Base-by-base conservation (phyloP, 2,113 vertebrate genomes). In the Chamaetylas fuelleborni region DNA sequence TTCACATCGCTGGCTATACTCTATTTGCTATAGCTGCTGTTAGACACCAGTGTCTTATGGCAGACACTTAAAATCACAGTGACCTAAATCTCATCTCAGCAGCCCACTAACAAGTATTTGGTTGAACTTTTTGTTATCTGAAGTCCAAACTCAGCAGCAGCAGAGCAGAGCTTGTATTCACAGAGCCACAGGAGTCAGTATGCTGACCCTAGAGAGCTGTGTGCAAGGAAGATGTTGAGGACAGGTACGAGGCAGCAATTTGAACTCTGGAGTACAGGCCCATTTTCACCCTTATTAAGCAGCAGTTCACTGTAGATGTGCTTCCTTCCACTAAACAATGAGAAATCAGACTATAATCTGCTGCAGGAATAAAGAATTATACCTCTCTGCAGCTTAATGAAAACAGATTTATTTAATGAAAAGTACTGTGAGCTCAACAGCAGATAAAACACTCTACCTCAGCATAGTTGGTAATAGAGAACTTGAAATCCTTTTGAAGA, bases 181-280 rank as follows among this genome's bases (percentile, higher is more conserved):
- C 0, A 1, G 31, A 31, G 25, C 22, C 19, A 10, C 1, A 5
- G 19, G 36, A 73, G n/a, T 31, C 54, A 86, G 18, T 11, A 14
- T 36, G 50, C 29, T 81, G 58, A 62, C 4, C 14, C 19, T 11
- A 12, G 23, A 16, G 11, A 48, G 29, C 4, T 83, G 25, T 36
- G 28, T 38, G 33, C 45, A 40, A 54, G 34, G 31, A 77, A 69
- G 38, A 38, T 73, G 38, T 8, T 83, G 50, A 77, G 19, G 50
- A 53, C 19, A 67, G 8, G 8, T 65, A 60, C 5, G 3, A 83
- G 42, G 58, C 19, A 90, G n/a, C 11, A 73, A 16, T 62, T 83
- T 64, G 81, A 26, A 43, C 23, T 65, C 58, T 64, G 43, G 42
- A 65, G 62, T 17, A 66, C 3, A 66, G 18, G 7, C 14, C 22